Conservation (phyloP, 2,888 invertebrate species). For the Limenitis camilla region DNA sequence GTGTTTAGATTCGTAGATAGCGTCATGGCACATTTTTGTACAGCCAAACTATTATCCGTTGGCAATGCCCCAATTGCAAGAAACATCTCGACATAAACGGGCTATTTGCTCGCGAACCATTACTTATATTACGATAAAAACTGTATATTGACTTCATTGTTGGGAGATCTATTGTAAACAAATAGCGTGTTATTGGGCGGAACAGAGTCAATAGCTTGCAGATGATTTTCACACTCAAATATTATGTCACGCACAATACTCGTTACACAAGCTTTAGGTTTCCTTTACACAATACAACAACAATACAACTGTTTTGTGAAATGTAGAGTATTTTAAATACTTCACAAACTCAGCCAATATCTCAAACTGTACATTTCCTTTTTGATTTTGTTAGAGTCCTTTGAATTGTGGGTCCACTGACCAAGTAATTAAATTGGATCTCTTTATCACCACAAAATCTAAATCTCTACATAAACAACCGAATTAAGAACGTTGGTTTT, state of each 20-base stretch:
- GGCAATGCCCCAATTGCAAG: constrained; percentile 14
- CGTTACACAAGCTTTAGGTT: constrained; percentile 1
- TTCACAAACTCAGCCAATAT: no score
- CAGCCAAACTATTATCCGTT: constrained; percentile 6
- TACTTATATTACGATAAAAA: neutral
- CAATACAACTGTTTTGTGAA: no score
- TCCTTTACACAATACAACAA: no score
- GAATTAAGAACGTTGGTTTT: no score
- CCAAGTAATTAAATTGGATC: no score
- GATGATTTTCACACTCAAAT: constrained; percentile 1
- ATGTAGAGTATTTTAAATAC: no score
- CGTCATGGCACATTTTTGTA: neutral
- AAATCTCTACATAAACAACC: no score
- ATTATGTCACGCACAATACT: constrained; percentile 1
- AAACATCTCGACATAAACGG: neutral
- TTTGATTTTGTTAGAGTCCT: no score
- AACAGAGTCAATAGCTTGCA: constrained; percentile 1
- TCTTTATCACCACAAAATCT: no score
- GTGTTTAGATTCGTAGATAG: neutral
- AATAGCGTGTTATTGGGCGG: neutral
- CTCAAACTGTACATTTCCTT: no score
- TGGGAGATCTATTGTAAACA: neutral
- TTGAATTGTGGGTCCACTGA: no score
- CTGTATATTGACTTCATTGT: neutral
- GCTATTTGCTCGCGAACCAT: neutral